phyloP scores from a whole-genome alignment of 1,140 invertebrate genomes.

The Platyscapa corneri region DNA sequence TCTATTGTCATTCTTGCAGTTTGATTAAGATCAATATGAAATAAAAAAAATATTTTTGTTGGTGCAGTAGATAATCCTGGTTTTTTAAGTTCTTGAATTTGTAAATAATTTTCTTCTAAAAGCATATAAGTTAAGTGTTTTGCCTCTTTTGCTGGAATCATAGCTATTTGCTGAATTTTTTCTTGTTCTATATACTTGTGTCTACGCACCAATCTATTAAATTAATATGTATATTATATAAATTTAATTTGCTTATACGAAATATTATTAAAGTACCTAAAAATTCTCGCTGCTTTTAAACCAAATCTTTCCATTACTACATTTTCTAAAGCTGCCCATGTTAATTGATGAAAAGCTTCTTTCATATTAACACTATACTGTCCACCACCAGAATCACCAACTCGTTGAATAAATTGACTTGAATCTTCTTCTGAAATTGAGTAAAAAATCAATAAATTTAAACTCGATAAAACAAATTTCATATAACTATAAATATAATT shows the following conservation, averaged over 20 bases:
- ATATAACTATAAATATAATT: background rate
- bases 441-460: slow-evolving; percentile 12
- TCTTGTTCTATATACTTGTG: slow-evolving; percentile 91
- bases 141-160: slow-evolving; percentile 92
- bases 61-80: slow-evolving; percentile 72
- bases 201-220: slow-evolving; percentile 81
- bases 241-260: too few species aligned
- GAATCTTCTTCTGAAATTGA: slow-evolving; percentile 81
- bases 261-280: slow-evolving; percentile 74
- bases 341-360: slow-evolving; percentile 79
- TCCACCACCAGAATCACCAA: slow-evolving; percentile 86
- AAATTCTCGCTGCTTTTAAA: slow-evolving; percentile 89
- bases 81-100: slow-evolving; percentile 78
- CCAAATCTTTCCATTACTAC: slow-evolving; percentile 89
- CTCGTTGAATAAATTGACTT: slow-evolving; percentile 81
- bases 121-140: slow-evolving; percentile 88
- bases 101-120: slow-evolving; percentile 87
- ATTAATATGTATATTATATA: slow-evolving; percentile 25
- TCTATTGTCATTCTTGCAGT: slow-evolving; percentile 84
- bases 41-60: slow-evolving; percentile 84
- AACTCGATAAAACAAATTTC: too few species aligned
- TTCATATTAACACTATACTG: slow-evolving; percentile 83
- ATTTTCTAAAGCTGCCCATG: slow-evolving; percentile 82
- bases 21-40: slow-evolving; percentile 82
- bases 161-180: slow-evolving; percentile 89